Percentiles rank a stretch among this genome's conserved stretches.
Evolutionary conservation across 2,113 vertebrate species (phyloP).

Genomic region (Cynopterus brachyotis): DNA sequence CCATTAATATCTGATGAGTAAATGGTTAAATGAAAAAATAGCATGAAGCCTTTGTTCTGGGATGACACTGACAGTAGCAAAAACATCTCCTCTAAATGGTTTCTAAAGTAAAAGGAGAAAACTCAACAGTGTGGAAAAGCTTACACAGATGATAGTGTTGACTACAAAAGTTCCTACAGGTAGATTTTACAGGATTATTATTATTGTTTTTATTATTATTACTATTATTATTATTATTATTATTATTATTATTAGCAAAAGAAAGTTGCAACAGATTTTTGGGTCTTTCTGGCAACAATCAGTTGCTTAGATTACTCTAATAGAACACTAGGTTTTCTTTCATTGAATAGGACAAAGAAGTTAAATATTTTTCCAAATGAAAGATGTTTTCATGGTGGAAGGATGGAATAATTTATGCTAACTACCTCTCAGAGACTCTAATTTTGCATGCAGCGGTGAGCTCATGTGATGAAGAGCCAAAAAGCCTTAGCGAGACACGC

Average conservation of each 20-base stretch:
- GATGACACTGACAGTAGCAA: background rate
- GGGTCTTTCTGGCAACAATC: background rate
- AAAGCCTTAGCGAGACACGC: background rate
- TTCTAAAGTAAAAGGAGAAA: background rate
- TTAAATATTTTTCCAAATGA: conserved; percentile 23
- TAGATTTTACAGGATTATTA: background rate
- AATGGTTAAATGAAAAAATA: background rate
- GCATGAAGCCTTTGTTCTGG: background rate
- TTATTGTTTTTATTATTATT: background rate
- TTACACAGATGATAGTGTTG: background rate
- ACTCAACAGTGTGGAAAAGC: background rate
- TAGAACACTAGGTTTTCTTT: background rate
- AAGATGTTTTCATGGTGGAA: background rate
- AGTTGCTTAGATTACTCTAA: background rate
- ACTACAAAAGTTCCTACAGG: background rate
- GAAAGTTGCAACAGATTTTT: background rate
- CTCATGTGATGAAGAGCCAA: background rate
- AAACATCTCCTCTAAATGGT: background rate
- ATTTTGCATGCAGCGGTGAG: conserved; percentile 14
- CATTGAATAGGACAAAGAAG: background rate
- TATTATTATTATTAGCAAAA: background rate
- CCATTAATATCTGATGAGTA: background rate
- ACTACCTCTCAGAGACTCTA: background rate
- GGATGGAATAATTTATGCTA: background rate
- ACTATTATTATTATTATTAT: background rate